phyloP scores from a whole-genome alignment of 2,888 invertebrate genomes.

The Gymnocheta viridis region DNA sequence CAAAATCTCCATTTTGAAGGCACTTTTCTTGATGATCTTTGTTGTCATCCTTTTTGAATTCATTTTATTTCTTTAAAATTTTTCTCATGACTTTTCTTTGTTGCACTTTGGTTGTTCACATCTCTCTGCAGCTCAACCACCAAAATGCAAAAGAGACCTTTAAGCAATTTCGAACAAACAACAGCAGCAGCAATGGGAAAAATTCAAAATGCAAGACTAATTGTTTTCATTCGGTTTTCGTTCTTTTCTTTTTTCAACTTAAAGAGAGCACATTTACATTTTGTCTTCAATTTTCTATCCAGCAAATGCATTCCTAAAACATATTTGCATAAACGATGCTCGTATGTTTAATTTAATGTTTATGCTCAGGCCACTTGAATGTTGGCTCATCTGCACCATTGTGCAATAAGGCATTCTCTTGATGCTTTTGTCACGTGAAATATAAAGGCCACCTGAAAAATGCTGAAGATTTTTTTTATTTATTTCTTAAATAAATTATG shows the following conservation, averaged over 20 bases:
- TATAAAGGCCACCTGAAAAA: not conserved
- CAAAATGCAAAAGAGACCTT: constrained; percentile 44
- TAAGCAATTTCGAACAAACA: constrained; percentile 53
- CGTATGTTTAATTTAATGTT: constrained; percentile 51
- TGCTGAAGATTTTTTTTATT: not conserved
- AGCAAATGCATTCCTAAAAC: constrained; percentile 37
- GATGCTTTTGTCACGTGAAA: not conserved
- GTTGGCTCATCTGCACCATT: constrained; percentile 28
- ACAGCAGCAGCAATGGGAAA: constrained; percentile 2
- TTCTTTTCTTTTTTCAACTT: constrained; percentile 39
- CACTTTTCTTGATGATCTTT: constrained; percentile 43
- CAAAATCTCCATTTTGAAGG: constrained; percentile 52
- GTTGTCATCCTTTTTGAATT: constrained; percentile 43
- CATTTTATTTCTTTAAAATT: constrained; percentile 7
- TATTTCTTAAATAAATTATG: not conserved
- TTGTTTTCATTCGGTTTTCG: constrained; percentile 75
- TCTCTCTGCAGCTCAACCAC: constrained; percentile 30
- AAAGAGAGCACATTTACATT: constrained; percentile 55
- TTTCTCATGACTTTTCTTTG: constrained; percentile 60
- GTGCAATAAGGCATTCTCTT: constrained; percentile 3
- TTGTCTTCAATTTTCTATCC: constrained; percentile 18
- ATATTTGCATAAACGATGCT: constrained; percentile 66
- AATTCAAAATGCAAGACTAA: constrained; percentile 76
- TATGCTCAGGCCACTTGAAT: constrained; percentile 48
- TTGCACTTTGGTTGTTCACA: constrained; percentile 54